Base-by-base conservation (phyloP, 2,888 invertebrate species). In the Drosophila mayaguana region DNA sequence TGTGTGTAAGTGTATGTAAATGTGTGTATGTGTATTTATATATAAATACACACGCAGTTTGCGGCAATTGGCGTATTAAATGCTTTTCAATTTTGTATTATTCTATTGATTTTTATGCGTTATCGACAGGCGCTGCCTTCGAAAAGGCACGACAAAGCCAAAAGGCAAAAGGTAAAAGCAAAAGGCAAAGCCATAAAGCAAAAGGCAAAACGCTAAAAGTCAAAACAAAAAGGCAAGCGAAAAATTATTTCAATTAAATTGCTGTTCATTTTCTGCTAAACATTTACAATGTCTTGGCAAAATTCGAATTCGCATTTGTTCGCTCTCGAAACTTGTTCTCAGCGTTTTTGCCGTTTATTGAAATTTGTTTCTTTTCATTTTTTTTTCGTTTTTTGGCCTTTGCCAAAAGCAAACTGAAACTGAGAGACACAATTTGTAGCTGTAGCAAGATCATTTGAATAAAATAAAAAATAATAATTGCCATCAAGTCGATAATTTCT, bases 241-340 rank as follows among this genome's bases (percentile, higher is more conserved):
- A 68, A 71, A 72, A 78, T 65, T 67, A 69, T 72, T 72, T 74
- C 79, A 81, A 84, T 87, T 87, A 82, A 87, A 87, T 76, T 80
- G 78, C 67, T 87, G 78, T 87, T 87, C 84, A 84, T 87, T 87
- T 82, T 67, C 69, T 82, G 83, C 87, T 87, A 83, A 83, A 87
- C 78, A 84, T 84, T 83, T 87, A 80, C 82, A 81, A 87, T 75
- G 77, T 75, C 68, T 72, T 68, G 70, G 64, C 71, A 71, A 71
- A 71, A 75, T 67, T 75, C 53, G 61, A 62, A 3, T 28, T 28
- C 32, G 32, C 3, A 32, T 32, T 53, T 77, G 34, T 69, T 56
- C 28, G 12, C 18, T 69, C 54, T 67, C 34, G 63, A 81, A 87
- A 81, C 83, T 81, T 80, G 81, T 81, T 87, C 75, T 77, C 67